Percentiles rank a stretch among this genome's conserved stretches.
Conservation (phyloP, 2,888 invertebrate genomes). For the Polydesmus complanatus region DNA sequence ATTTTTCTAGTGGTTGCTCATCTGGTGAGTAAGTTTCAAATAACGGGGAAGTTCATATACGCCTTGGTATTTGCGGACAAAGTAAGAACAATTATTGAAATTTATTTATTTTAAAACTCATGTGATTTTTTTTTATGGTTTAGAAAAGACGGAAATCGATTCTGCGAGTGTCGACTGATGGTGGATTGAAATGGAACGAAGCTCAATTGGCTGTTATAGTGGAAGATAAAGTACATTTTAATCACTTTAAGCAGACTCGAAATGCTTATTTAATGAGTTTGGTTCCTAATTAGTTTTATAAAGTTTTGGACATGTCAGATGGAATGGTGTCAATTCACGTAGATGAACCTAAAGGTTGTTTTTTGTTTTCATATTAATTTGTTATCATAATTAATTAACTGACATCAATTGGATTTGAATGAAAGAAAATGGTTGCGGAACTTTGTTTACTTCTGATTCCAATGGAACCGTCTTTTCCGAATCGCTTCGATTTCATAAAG, state of each 20-base stretch:
- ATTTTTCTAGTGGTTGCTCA: constrained; percentile 3
- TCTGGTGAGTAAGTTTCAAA: constrained; percentile 9
- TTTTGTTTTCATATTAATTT: neutral
- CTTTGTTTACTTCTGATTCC: constrained; percentile 15
- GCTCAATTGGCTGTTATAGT: constrained; percentile 13
- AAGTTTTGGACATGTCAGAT: constrained; percentile 15
- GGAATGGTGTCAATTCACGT: constrained; percentile 17
- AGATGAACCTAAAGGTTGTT: constrained; percentile 6
- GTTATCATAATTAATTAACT: neutral
- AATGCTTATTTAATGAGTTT: constrained; percentile 8
- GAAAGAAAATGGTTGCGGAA: constrained; percentile 12
- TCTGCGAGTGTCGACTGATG: constrained; percentile 13
- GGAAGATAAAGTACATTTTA: constrained; percentile 13
- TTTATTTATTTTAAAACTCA: neutral
- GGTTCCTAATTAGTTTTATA: constrained; percentile 10
- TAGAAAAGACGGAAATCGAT: constrained; percentile 11
- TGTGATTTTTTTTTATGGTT: neutral
- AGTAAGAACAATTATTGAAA: neutral
- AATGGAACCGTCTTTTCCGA: constrained; percentile 17
- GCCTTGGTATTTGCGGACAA: constrained; percentile 3
- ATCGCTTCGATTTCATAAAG: constrained; percentile 9
- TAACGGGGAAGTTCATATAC: constrained; percentile 9
- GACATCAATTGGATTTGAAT: too few relatives aligned
- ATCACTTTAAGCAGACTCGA: too few relatives aligned
- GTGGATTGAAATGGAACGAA: constrained; percentile 15